Percentiles rank a stretch among this genome's conserved stretches.
Evolutionary conservation across 2,797 vertebrate genomes (phyloP).

Genomic region (Malacoctenus gilli): DNA sequence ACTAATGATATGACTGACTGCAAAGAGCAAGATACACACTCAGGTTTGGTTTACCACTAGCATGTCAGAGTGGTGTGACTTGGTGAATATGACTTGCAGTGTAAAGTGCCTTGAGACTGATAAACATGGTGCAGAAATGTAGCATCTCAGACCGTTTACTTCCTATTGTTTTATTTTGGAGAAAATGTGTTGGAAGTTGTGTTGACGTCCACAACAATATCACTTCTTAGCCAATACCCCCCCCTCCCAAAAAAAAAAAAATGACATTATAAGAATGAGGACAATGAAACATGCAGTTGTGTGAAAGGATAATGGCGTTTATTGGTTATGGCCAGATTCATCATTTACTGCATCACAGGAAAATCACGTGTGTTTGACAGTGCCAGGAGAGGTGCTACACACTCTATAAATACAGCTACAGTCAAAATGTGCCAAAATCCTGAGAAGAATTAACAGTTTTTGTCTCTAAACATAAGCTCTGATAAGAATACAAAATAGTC

Average conservation of each 20-base stretch:
- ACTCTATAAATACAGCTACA: constrained; percentile 66
- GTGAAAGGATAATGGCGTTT: constrained; percentile 69
- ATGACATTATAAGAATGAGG: constrained; percentile 19
- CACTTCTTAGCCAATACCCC: neutral
- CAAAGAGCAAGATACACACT: too few species aligned
- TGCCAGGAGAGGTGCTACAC: constrained; percentile 43
- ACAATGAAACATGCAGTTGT: constrained; percentile 28
- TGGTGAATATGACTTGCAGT: too few species aligned
- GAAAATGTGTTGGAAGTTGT: too few species aligned
- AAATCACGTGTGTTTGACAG: constrained; percentile 46
- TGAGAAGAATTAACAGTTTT: constrained; percentile 47
- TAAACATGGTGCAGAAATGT: too few species aligned
- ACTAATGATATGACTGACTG: too few species aligned
- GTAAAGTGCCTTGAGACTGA: too few species aligned
- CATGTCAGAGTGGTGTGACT: too few species aligned
- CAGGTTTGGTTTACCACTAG: too few species aligned
- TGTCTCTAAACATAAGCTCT: constrained; percentile 42
- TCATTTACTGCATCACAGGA: constrained; percentile 52
- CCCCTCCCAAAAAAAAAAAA: too few species aligned
- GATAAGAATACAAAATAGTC: constrained; percentile 55
- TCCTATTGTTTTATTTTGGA: too few species aligned
- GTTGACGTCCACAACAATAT: too few species aligned
- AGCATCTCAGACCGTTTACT: too few species aligned
- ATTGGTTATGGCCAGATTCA: constrained; percentile 61
- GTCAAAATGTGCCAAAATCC: constrained; percentile 65